Evolutionary conservation across 2,888 invertebrate species (phyloP).

Genomic region (Cerceris ruficornis): DNA sequence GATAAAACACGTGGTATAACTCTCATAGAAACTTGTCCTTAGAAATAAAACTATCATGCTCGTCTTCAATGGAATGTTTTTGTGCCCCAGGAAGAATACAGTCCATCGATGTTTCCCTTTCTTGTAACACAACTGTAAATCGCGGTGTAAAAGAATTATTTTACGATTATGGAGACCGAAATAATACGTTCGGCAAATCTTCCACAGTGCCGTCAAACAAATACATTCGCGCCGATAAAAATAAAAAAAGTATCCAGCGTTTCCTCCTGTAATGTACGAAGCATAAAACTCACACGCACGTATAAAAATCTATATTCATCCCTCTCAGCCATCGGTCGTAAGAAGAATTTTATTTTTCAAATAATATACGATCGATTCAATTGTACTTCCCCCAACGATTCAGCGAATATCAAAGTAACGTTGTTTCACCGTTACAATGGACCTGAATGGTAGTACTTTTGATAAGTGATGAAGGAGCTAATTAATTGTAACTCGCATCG

Average conservation of each 20-base stretch:
- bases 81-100: conserved; percentile 47
- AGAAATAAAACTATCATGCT: conserved; percentile 28
- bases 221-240: too few relatives aligned
- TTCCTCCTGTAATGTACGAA: too few relatives aligned
- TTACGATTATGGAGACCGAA: background rate
- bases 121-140: conserved; percentile 24
- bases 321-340: too few relatives aligned
- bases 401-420: background rate
- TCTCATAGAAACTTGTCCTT: conserved; percentile 24
- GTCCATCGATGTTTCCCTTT: conserved; percentile 22
- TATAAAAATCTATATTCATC: too few relatives aligned
- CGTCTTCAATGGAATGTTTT: conserved; percentile 47
- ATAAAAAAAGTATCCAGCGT: too few relatives aligned
- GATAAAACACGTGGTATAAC: conserved; percentile 17
- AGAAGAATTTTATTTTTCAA: too few relatives aligned
- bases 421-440: background rate
- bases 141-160: conserved; percentile 31
- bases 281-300: too few relatives aligned
- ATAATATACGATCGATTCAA: too few relatives aligned
- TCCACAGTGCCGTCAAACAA: background rate
- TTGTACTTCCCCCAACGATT: too few relatives aligned
- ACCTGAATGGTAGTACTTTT: background rate
- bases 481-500: conserved; percentile 23
- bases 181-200: background rate
- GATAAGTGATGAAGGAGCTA: conserved; percentile 20